Conservation (phyloP, 2,113 vertebrate species). For the Collichthys lucidus region DNA sequence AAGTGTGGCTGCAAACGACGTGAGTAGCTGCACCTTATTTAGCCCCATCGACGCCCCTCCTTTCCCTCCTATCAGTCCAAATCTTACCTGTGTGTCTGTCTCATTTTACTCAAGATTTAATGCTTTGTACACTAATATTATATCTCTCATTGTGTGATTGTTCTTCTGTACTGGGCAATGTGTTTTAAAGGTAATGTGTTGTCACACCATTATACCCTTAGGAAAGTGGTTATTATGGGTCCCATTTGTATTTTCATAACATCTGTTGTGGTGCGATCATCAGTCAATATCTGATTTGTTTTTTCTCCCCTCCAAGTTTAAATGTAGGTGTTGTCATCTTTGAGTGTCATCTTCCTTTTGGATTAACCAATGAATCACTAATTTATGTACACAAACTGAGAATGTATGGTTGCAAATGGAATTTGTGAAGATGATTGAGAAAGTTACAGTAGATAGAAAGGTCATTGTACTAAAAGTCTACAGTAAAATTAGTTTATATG, state of each 20-base stretch:
- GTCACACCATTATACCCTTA: slow-evolving; percentile 46
- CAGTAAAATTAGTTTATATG: neutral
- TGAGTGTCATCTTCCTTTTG: slow-evolving; percentile 31
- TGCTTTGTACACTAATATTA: slow-evolving; percentile 20
- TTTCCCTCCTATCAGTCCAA: slow-evolving; percentile 34
- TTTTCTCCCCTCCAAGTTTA: slow-evolving; percentile 5
- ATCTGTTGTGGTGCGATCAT: slow-evolving; percentile 46
- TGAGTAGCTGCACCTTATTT: slow-evolving; percentile 85
- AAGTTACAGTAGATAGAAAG: neutral
- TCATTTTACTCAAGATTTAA: slow-evolving; percentile 23
- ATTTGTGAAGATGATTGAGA: neutral
- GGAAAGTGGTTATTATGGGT: slow-evolving; percentile 57
- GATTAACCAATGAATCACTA: slow-evolving; percentile 12
- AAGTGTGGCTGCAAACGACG: slow-evolving; percentile 99
- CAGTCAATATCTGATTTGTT: slow-evolving; percentile 30
- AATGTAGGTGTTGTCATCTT: slow-evolving; percentile 32
- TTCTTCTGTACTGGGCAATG: slow-evolving; percentile 41
- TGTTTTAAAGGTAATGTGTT: slow-evolving; percentile 46
- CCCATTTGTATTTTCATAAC: slow-evolving; percentile 52
- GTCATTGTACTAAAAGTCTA: neutral
- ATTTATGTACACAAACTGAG: slow-evolving; percentile 5
- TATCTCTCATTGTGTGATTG: slow-evolving; percentile 44
- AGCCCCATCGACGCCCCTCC: neutral
- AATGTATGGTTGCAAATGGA: neutral
- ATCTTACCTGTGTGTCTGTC: slow-evolving; percentile 35